A percentile compares a stretch with the other conserved stretches of the same genome.
Conservation (phyloP, 2,888 invertebrate genomes). For the Plagodis pulveraria region DNA sequence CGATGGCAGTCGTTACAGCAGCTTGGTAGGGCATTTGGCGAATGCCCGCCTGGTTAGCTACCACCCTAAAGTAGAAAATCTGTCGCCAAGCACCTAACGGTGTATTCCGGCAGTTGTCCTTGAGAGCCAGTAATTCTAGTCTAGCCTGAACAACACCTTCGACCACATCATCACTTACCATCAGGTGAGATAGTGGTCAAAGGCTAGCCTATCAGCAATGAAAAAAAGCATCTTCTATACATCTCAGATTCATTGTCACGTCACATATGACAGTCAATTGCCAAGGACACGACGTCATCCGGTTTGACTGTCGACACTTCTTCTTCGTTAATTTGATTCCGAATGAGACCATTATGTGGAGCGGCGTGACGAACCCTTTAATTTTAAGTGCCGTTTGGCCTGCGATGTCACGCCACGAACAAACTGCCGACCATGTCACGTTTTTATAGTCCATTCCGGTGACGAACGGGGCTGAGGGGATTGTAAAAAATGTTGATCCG, state of each 20-base stretch:
- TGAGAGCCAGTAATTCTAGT: no score
- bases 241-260: conserved; percentile 4
- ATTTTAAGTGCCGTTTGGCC: conserved; percentile 43
- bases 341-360: conserved; percentile 49
- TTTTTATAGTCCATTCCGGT: conserved; percentile 26
- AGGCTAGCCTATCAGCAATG: no score
- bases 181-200: no score
- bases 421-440: conserved; percentile 26
- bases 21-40: no score
- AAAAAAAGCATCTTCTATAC: no score
- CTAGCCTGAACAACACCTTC: no score
- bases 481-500: conserved; percentile 24
- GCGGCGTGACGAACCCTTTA: conserved; percentile 40
- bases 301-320: conserved; percentile 40
- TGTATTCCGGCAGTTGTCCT: no score
- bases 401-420: conserved; percentile 36
- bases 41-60: no score
- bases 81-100: no score
- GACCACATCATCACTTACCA: no score
- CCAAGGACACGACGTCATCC: conserved; percentile 27
- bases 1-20: no score
- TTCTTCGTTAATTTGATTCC: conserved; percentile 46
- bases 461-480: conserved; percentile 18
- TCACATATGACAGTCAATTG: conserved; percentile 34
- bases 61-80: no score